Percentiles rank a stretch among this genome's conserved stretches.
These are phyloP conservation scores for Olivierus martensii DNA, from an alignment of 1,140 invertebrate genomes.

Conservation along the genomic window DNA sequence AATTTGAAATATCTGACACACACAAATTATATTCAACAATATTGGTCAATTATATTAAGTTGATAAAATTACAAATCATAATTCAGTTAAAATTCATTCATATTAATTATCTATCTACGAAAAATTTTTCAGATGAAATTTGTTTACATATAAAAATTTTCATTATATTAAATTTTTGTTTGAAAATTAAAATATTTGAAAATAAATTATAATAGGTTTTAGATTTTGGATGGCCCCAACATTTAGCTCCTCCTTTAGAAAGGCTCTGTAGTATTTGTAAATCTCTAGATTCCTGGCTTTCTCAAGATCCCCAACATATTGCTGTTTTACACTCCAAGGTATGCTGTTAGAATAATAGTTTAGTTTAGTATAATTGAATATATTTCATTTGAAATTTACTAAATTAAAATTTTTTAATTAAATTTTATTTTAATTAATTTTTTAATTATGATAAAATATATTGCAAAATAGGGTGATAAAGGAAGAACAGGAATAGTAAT, in stretches of 20 bases:
- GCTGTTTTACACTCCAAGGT: constrained; percentile 78
- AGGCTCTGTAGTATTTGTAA: constrained; percentile 79
- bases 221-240: constrained; percentile 71
- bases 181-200: not conserved
- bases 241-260: constrained; percentile 75
- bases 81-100: no score
- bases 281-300: constrained; percentile 79
- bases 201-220: constrained; percentile 29
- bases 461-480: constrained; percentile 43
- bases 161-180: not conserved
- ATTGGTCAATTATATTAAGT: no score
- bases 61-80: no score
- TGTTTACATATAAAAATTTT: not conserved
- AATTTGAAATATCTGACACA: no score
- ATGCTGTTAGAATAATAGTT: no score
- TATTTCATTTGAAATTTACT: not conserved
- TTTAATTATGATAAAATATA: not conserved
- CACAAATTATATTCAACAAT: no score
- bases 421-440: no score
- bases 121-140: not conserved
- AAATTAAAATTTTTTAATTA: no score
- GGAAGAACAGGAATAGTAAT: constrained; percentile 72
- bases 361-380: not conserved
- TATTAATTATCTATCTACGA: not conserved
- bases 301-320: constrained; percentile 55